Evolutionary conservation across 2,113 vertebrate species (phyloP).

Genomic region (Rhinopithecus roxellana): DNA sequence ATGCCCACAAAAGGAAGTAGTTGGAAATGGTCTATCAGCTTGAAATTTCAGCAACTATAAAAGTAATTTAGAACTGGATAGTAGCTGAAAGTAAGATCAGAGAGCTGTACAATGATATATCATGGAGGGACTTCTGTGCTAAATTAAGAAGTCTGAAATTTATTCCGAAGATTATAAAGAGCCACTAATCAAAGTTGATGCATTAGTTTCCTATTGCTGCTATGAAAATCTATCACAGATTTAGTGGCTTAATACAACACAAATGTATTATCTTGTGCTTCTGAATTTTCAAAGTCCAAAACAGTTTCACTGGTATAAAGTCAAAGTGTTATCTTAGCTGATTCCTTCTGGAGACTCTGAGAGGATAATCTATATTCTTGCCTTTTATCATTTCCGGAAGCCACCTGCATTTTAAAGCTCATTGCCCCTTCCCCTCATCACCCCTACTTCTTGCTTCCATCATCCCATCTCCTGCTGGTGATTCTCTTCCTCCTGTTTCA

Average conservation of each 20-base stretch:
- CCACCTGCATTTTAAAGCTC: neutral
- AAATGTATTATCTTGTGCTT: neutral
- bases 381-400: neutral
- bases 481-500: neutral
- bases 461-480: neutral
- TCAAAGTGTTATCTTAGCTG: neutral
- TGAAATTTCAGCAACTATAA: neutral
- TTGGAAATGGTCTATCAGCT: neutral
- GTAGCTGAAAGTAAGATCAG: neutral
- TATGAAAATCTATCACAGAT: neutral
- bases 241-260: neutral
- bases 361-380: neutral
- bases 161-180: constrained; percentile 11
- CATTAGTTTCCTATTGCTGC: neutral
- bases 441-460: neutral
- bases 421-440: neutral
- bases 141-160: neutral
- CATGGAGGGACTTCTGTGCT: neutral
- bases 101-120: neutral
- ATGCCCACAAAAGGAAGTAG: neutral
- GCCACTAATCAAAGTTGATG: neutral
- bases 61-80: neutral
- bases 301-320: neutral
- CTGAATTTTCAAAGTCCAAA: neutral
- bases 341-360: neutral